Evolutionary conservation across 2,888 invertebrate species (phyloP).

Genomic region (Coelinius sp.): DNA sequence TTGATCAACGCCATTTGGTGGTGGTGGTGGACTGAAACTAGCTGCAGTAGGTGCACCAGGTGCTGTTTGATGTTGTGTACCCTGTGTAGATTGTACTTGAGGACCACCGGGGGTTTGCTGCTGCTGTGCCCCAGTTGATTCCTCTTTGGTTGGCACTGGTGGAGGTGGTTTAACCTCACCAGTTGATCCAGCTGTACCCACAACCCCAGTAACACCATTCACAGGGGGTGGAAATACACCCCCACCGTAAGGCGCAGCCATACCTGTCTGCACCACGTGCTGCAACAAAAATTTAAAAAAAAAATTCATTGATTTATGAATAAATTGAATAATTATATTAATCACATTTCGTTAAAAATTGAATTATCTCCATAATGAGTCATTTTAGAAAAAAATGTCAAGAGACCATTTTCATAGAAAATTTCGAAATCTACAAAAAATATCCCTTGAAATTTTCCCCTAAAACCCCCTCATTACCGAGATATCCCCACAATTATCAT

Average conservation of each 20-base stretch:
- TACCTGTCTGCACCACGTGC: constrained; percentile 96
- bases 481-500: too few relatives aligned
- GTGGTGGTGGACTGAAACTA: constrained; percentile 74
- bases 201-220: constrained; percentile 71
- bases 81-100: constrained; percentile 65
- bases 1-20: constrained; percentile 72
- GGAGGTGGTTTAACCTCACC: constrained; percentile 70
- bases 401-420: too few relatives aligned
- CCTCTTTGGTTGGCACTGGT: constrained; percentile 64
- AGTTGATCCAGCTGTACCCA: constrained; percentile 72
- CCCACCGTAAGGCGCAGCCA: constrained; percentile 80
- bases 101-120: constrained; percentile 66
- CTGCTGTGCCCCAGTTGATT: constrained; percentile 66
- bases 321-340: too few relatives aligned
- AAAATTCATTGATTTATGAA: constrained; percentile 40
- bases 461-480: too few relatives aligned
- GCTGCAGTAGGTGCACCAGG: constrained; percentile 67
- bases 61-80: constrained; percentile 61
- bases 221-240: constrained; percentile 75
- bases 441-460: too few relatives aligned
- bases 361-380: background rate
- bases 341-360: too few relatives aligned
- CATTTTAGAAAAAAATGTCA: too few relatives aligned
- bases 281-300: constrained; percentile 73
- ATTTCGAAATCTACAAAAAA: too few relatives aligned